A percentile compares a stretch with the other conserved stretches of the same genome.
phyloP scores from a whole-genome alignment of 2,888 invertebrate species.

The Margaritifera margaritifera region DNA sequence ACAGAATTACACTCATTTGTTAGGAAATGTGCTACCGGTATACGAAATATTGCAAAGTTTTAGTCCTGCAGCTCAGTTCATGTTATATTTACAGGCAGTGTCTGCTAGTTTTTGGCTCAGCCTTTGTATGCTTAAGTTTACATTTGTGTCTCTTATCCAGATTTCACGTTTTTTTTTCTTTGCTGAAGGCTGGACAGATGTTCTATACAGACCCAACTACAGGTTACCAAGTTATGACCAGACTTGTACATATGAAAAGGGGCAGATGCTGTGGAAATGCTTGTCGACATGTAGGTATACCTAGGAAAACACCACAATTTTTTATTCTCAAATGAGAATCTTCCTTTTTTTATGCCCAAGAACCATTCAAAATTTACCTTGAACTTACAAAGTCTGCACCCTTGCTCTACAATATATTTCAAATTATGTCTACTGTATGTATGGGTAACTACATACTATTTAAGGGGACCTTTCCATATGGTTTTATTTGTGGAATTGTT shows the following conservation, averaged over 20 bases:
- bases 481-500: too few species aligned
- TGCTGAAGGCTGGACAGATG: slow-evolving; percentile 36
- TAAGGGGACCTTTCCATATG: too few species aligned
- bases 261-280: slow-evolving; percentile 61
- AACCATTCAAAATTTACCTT: background rate
- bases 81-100: too few species aligned
- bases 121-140: too few species aligned
- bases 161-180: background rate
- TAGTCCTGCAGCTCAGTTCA: too few species aligned
- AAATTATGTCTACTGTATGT: too few species aligned
- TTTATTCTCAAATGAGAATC: background rate
- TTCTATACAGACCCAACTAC: slow-evolving; percentile 50
- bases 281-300: slow-evolving; percentile 55
- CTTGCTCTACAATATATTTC: background rate
- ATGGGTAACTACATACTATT: too few species aligned
- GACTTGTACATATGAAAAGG: slow-evolving; percentile 49
- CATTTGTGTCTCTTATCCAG: background rate
- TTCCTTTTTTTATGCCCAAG: background rate
- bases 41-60: too few species aligned
- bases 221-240: slow-evolving; percentile 54
- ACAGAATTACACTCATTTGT: too few species aligned
- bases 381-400: background rate
- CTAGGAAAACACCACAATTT: background rate
- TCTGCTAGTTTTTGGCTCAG: too few species aligned
- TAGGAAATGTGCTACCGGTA: too few species aligned